Conservation (phyloP, 1,140 invertebrate genomes). For the Diprion similis region DNA sequence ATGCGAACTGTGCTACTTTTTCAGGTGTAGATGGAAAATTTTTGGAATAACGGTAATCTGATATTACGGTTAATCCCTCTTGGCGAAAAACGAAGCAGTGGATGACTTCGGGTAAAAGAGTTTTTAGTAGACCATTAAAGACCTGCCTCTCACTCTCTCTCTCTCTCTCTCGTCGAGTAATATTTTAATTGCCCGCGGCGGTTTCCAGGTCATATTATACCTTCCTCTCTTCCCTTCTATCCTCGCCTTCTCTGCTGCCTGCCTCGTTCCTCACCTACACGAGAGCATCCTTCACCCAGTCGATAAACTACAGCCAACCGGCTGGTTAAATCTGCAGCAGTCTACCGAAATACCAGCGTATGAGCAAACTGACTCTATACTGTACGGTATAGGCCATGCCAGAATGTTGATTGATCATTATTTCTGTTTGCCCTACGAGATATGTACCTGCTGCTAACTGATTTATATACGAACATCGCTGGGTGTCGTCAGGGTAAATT, state of each 20-base stretch:
- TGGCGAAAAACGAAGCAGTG: too few species aligned
- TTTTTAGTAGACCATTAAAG: neutral
- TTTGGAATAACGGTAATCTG: too few species aligned
- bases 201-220: neutral
- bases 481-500: neutral
- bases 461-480: neutral
- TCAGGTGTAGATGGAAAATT: too few species aligned
- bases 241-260: too few species aligned
- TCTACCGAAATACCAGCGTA: neutral
- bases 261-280: neutral
- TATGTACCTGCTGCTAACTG: neutral
- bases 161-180: neutral
- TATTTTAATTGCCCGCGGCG: slow-evolving; percentile 1
- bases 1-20: too few species aligned
- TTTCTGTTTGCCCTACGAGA: neutral
- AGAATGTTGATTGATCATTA: neutral
- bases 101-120: neutral
- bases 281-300: neutral
- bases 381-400: neutral
- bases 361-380: neutral
- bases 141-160: neutral
- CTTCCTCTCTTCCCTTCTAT: neutral
- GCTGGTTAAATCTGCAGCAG: neutral
- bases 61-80: too few species aligned
- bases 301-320: neutral